Percentiles rank a stretch among this genome's conserved stretches.
Evolutionary conservation across 2,113 vertebrate genomes (phyloP).

Genomic region (Laterallus jamaicensis): DNA sequence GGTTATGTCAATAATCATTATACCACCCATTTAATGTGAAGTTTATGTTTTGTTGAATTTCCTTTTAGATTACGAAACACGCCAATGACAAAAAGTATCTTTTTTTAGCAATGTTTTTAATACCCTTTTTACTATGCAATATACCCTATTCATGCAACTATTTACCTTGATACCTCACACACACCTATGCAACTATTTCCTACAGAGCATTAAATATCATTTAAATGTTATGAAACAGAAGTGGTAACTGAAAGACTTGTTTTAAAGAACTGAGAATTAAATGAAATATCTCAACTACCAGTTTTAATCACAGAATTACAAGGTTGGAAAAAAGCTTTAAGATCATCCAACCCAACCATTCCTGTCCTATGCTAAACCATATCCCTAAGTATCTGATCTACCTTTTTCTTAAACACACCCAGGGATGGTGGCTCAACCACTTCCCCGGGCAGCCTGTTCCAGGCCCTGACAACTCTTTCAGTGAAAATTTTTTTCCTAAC

Average conservation of each 20-base stretch:
- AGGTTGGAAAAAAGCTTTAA: too few relatives aligned
- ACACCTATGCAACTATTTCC: neutral
- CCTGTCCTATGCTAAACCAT: too few relatives aligned
- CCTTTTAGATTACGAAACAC: neutral
- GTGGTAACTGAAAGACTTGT: neutral
- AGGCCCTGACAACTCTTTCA: too few relatives aligned
- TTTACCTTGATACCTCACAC: neutral
- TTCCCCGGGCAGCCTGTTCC: too few relatives aligned
- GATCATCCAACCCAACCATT: too few relatives aligned
- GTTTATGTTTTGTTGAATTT: neutral
- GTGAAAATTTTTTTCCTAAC: too few relatives aligned
- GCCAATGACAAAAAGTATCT: neutral
- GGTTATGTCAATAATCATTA: neutral
- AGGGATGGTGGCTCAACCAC: too few relatives aligned
- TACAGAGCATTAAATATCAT: neutral
- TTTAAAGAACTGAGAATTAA: neutral
- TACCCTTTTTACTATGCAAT: neutral
- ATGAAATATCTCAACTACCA: neutral
- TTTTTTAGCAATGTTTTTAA: neutral
- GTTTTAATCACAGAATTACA: neutral
- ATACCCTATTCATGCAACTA: neutral
- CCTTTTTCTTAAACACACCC: too few relatives aligned
- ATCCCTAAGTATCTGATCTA: too few relatives aligned
- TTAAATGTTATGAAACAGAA: neutral
- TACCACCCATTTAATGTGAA: neutral